Percentiles rank a stretch among this genome's conserved stretches.
Evolutionary conservation across 1,140 invertebrate species (phyloP).

Genomic region (Bombus picipes): DNA sequence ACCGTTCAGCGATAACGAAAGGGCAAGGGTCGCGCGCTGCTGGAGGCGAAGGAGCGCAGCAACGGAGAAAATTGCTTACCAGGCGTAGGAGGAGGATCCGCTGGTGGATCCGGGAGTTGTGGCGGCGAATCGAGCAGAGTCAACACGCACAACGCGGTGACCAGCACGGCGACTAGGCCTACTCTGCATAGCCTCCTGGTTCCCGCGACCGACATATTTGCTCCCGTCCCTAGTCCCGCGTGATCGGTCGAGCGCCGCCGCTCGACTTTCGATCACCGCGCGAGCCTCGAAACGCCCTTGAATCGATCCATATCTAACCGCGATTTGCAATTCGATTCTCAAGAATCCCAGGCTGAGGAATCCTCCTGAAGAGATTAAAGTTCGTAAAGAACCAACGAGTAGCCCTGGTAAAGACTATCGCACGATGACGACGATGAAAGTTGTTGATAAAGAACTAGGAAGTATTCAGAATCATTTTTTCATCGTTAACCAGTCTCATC

Average conservation of each 20-base stretch:
- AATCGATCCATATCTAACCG: conserved; percentile 20
- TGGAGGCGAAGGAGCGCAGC: conserved; percentile 51
- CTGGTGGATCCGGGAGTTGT: conserved; percentile 77
- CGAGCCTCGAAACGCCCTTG: neutral
- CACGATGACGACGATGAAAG: neutral
- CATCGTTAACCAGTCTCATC: neutral
- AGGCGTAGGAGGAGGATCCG: conserved; percentile 76
- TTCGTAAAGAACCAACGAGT: neutral
- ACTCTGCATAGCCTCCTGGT: conserved; percentile 79
- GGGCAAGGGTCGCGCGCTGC: conserved; percentile 57
- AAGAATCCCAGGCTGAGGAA: neutral
- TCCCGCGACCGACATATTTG: conserved; percentile 75
- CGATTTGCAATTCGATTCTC: conserved; percentile 46
- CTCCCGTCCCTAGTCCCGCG: conserved; percentile 32
- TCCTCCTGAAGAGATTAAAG: neutral
- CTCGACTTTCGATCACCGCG: conserved; percentile 20
- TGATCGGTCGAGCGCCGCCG: neutral
- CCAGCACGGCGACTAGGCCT: conserved; percentile 75
- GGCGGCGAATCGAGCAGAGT: conserved; percentile 78
- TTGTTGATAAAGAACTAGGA: neutral
- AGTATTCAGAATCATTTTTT: neutral
- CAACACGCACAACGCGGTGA: conserved; percentile 77
- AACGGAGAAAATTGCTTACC: conserved; percentile 73
- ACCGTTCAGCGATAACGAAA: conserved; percentile 67
- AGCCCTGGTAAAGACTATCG: neutral